These are phyloP conservation scores for Myoxocephalus aenaeus DNA, from an alignment of 2,797 vertebrate genomes.

Conservation along the genomic window DNA sequence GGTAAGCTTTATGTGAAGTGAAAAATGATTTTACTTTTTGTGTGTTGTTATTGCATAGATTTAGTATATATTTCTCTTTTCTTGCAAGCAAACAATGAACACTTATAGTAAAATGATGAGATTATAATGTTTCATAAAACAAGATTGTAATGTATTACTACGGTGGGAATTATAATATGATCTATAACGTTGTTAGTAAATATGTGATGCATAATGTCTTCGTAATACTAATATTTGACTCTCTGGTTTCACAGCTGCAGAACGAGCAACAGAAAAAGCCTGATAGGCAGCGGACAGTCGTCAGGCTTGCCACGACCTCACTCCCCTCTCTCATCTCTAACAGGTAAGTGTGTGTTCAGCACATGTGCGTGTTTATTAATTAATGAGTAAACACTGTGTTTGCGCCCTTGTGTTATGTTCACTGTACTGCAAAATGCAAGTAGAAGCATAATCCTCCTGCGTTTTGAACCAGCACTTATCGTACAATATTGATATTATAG, in stretches of 20 bases:
- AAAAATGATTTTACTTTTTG: no score
- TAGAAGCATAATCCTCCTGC: neutral
- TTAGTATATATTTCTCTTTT: no score
- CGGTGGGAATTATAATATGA: no score
- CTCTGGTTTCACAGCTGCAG: constrained; percentile 89
- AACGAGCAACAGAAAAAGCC: constrained; percentile 96
- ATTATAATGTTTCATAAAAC: no score
- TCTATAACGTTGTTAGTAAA: no score
- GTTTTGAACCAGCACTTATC: neutral
- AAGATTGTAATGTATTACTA: no score
- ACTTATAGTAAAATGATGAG: no score
- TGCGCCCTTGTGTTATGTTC: neutral
- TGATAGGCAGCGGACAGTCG: constrained; percentile 95
- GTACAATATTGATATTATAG: neutral
- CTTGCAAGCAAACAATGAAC: no score
- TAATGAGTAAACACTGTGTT: neutral
- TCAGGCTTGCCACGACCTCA: constrained; percentile 94
- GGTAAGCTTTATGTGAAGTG: no score
- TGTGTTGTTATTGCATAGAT: no score
- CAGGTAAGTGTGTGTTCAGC: constrained; percentile 84
- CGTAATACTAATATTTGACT: constrained; percentile 35
- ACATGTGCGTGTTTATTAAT: neutral
- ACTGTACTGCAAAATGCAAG: neutral
- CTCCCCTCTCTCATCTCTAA: constrained; percentile 95
- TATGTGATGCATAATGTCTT: no score